Conservation (phyloP, 2,113 vertebrate genomes). For the Labeo rohita region DNA sequence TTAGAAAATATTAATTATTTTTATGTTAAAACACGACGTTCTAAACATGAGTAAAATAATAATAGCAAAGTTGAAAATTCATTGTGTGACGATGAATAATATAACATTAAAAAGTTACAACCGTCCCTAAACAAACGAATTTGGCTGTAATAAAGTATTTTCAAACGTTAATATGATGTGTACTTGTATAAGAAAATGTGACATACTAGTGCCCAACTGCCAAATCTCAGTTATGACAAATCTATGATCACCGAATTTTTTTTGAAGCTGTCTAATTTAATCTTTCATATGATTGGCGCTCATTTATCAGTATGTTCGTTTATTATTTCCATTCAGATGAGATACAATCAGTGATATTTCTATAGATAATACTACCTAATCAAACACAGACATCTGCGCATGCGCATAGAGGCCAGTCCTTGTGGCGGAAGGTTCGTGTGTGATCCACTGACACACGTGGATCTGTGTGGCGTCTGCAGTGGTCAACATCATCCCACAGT, state of each 20-base stretch:
- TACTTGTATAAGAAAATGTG: neutral
- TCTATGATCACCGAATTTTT: neutral
- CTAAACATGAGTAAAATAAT: neutral
- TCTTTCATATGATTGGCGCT: neutral
- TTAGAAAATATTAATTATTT: neutral
- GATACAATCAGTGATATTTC: neutral
- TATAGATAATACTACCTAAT: neutral
- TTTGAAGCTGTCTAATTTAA: neutral
- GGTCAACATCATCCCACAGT: slow-evolving; percentile 7
- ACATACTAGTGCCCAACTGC: neutral
- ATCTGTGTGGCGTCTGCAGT: neutral
- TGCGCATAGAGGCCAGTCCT: neutral
- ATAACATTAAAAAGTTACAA: neutral
- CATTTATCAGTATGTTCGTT: neutral
- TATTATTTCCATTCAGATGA: neutral
- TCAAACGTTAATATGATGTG: neutral
- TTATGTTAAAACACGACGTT: neutral
- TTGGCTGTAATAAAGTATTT: neutral
- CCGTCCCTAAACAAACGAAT: neutral
- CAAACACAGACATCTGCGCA: neutral
- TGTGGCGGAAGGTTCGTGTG: slow-evolving; percentile 42
- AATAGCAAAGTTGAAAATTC: neutral
- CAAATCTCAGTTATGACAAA: neutral
- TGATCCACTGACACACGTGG: slow-evolving; percentile 9
- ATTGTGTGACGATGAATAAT: neutral